These are phyloP conservation scores for Porites australiensis DNA, from an alignment of 64 coral and sea anemone genomes.

Conservation along the genomic window DNA sequence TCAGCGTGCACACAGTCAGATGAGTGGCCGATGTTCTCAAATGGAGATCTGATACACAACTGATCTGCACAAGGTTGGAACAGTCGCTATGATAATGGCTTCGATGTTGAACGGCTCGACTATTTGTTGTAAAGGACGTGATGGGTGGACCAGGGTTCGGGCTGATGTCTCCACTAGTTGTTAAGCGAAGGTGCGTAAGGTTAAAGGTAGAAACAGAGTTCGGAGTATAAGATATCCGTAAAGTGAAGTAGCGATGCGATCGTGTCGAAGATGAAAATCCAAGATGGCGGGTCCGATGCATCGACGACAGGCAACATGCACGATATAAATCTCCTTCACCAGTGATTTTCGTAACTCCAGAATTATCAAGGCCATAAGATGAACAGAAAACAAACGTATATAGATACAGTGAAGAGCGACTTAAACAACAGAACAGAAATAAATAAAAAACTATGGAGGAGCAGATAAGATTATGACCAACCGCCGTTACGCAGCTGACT, in stretches of 20 bases:
- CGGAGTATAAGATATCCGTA: constrained; percentile 26
- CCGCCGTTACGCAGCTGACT: not conserved
- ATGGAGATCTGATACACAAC: constrained; percentile 24
- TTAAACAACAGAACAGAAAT: constrained; percentile 17
- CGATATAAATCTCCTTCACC: not conserved
- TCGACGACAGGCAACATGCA: not conserved
- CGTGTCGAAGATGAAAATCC: constrained; percentile 19
- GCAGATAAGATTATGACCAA: not conserved
- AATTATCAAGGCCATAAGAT: not conserved
- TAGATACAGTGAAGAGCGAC: constrained; percentile 16
- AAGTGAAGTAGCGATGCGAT: constrained; percentile 30
- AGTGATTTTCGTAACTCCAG: constrained; percentile 28
- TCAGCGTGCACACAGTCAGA: constrained; percentile 23
- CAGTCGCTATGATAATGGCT: constrained; percentile 6
- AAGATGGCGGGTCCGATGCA: constrained; percentile 13
- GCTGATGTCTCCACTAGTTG: constrained; percentile 23
- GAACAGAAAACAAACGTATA: constrained; percentile 19
- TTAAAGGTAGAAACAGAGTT: constrained; percentile 23
- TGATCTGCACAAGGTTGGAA: constrained; percentile 32
- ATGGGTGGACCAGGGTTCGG: constrained; percentile 20
- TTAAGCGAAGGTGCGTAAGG: constrained; percentile 25
- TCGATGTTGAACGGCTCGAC: constrained; percentile 33
- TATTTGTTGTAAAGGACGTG: constrained; percentile 17
- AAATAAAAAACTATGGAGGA: constrained; percentile 31
- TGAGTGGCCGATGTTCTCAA: constrained; percentile 19